Evolutionary conservation across 1,140 invertebrate species (phyloP).

Genomic region (Ceratina calcarata): DNA sequence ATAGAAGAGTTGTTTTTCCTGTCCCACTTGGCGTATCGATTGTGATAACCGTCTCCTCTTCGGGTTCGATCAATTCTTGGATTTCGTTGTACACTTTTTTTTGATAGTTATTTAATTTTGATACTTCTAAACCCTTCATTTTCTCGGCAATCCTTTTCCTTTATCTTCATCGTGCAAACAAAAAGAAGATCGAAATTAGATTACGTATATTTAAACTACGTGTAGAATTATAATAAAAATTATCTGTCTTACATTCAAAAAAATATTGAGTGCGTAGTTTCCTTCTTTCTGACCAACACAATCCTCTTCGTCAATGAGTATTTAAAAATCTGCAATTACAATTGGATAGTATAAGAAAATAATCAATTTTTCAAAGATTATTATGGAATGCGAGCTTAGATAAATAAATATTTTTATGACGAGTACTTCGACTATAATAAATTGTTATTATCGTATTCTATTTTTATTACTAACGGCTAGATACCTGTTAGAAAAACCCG

Average conservation of each 20-base stretch:
- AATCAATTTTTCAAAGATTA: not conserved
- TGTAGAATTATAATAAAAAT: not conserved
- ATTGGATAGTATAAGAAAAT: not conserved
- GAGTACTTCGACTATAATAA: not conserved
- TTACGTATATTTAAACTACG: not conserved
- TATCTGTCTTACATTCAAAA: not conserved
- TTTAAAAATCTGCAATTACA: not conserved
- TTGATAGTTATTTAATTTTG: not conserved
- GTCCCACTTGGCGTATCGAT: conserved; percentile 7
- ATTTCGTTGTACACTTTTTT: not conserved
- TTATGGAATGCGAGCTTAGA: not conserved
- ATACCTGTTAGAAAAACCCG: not conserved
- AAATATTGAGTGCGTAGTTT: not conserved
- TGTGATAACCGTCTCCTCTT: not conserved
- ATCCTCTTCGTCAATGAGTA: not conserved
- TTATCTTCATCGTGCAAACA: not conserved
- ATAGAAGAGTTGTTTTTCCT: conserved; percentile 22
- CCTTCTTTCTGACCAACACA: not conserved
- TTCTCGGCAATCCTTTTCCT: no score
- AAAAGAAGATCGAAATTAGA: not conserved
- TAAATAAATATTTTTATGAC: not conserved
- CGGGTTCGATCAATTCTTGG: not conserved
- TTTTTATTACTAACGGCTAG: not conserved
- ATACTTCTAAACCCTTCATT: no score
- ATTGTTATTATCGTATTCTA: not conserved